Evolutionary conservation across 2,113 vertebrate genomes (phyloP).

Genomic region (Pristiophorus japonicus): DNA sequence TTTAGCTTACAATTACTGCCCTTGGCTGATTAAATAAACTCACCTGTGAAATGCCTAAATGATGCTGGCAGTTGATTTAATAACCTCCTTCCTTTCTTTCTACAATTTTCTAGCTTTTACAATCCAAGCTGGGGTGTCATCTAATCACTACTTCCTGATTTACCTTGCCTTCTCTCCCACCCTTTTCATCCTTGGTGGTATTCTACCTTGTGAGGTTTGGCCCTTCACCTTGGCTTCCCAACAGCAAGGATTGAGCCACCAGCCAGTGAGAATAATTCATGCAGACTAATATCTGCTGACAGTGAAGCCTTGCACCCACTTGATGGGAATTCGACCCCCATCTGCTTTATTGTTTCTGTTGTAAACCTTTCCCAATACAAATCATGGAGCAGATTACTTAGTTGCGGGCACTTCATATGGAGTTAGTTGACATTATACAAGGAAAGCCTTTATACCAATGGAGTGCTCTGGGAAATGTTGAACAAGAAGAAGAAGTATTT

Average conservation of each 20-base stretch:
- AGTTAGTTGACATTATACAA: background rate
- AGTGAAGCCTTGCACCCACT: constrained; percentile 2
- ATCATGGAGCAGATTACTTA: background rate
- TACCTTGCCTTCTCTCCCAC: background rate
- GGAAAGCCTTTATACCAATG: background rate
- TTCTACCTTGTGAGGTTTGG: background rate
- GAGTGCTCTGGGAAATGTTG: background rate
- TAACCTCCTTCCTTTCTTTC: background rate
- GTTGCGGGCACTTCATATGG: background rate
- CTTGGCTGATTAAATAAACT: background rate
- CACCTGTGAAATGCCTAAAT: background rate
- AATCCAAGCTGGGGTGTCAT: background rate
- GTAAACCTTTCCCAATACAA: background rate
- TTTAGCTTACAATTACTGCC: background rate
- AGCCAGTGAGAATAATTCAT: background rate
- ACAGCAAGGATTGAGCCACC: constrained; percentile 8
- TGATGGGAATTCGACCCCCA: background rate
- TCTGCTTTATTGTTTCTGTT: background rate
- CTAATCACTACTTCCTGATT: background rate
- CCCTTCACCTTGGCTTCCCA: constrained; percentile 10
- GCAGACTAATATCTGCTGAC: background rate
- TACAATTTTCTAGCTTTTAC: background rate
- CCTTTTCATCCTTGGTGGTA: background rate
- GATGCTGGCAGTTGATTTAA: background rate
- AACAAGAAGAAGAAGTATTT: background rate